phyloP scores from a whole-genome alignment of 2,797 vertebrate genomes.

The Oryzias sinensis region DNA sequence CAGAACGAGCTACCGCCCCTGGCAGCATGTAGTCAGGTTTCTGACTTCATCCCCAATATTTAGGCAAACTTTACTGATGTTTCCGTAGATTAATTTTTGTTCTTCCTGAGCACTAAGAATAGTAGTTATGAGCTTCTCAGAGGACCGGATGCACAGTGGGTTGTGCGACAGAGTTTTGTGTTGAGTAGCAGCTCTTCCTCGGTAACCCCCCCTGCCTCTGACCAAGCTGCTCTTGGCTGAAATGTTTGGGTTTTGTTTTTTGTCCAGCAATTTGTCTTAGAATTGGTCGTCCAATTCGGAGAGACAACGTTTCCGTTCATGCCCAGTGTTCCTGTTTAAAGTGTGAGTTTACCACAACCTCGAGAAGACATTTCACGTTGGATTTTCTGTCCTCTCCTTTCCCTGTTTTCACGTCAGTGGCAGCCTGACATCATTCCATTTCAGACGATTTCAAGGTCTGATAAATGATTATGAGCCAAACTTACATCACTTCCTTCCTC shows the following conservation, averaged over 20 bases:
- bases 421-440: constrained; percentile 29
- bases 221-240: constrained; percentile 19
- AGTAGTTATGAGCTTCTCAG: constrained; percentile 6
- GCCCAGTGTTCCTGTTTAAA: constrained; percentile 74
- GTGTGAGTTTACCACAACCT: constrained; percentile 74
- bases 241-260: too few relatives aligned
- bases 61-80: constrained; percentile 11
- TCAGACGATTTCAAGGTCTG: constrained; percentile 19
- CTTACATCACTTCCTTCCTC: constrained; percentile 32
- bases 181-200: constrained; percentile 21
- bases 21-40: constrained; percentile 24
- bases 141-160: constrained; percentile 7
- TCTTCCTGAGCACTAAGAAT: constrained; percentile 1
- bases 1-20: constrained; percentile 17
- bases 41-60: neutral
- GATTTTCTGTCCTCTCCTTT: constrained; percentile 39
- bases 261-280: neutral
- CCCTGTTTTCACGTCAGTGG: constrained; percentile 27
- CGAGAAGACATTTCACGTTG: constrained; percentile 61
- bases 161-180: constrained; percentile 12
- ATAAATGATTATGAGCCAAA: constrained; percentile 15
- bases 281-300: constrained; percentile 27
- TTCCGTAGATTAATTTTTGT: neutral
- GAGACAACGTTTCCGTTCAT: constrained; percentile 54
- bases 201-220: constrained; percentile 12